Percentiles rank a stretch among this genome's conserved stretches.
Conservation (phyloP, 2,888 invertebrate species). For the Electrophaes corylata region DNA sequence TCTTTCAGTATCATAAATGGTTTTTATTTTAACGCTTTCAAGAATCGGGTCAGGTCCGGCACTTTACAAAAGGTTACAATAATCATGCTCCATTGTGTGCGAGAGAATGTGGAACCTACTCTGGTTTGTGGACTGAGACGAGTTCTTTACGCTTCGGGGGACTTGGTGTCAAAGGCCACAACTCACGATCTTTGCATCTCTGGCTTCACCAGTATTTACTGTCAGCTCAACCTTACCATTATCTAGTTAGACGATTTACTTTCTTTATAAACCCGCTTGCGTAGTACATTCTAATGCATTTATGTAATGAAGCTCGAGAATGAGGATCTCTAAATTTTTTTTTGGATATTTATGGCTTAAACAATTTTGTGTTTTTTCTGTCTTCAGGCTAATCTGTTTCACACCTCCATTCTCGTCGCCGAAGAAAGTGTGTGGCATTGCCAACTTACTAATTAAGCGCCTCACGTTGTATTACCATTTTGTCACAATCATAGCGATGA, state of each 20-base stretch:
- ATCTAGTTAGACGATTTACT: constrained; percentile 45
- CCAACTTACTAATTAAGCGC: constrained; percentile 61
- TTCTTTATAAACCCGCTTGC: constrained; percentile 14
- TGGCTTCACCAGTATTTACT: constrained; percentile 50
- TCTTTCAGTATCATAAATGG: constrained; percentile 20
- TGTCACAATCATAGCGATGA: constrained; percentile 41
- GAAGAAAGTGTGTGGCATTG: constrained; percentile 67
- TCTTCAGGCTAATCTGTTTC: constrained; percentile 56
- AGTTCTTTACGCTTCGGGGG: constrained; percentile 58
- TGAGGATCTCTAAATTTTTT: not conserved
- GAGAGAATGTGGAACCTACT: constrained; percentile 37
- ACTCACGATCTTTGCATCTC: constrained; percentile 59
- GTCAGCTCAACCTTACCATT: constrained; percentile 38
- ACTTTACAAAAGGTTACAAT: constrained; percentile 36
- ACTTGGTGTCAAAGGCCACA: constrained; percentile 62
- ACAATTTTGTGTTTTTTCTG: constrained; percentile 29
- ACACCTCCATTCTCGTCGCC: constrained; percentile 46
- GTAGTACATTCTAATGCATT: not conserved
- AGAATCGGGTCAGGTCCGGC: constrained; percentile 22
- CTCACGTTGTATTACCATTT: constrained; percentile 51
- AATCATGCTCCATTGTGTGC: constrained; percentile 33
- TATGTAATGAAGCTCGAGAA: not conserved
- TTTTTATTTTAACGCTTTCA: constrained; percentile 21
- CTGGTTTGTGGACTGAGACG: constrained; percentile 47
- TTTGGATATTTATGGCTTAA: not conserved